Conservation (phyloP, 2,888 invertebrate species). For the Orthonychiurus folsomi region DNA sequence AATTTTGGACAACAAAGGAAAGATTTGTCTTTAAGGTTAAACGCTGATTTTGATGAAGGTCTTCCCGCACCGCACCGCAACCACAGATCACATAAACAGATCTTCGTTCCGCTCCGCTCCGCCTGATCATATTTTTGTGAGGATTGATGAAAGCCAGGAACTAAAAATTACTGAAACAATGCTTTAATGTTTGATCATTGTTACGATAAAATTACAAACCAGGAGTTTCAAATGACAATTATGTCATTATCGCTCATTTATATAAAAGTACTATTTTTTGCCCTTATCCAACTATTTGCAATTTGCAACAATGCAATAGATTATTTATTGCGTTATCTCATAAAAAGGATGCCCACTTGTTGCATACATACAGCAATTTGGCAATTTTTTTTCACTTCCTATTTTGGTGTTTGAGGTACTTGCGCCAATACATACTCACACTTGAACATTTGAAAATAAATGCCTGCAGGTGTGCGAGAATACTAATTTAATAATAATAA, state of each 20-base stretch:
- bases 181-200: background rate
- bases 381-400: too few species aligned
- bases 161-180: background rate
- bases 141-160: background rate
- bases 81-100: background rate
- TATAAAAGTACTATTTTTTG: background rate
- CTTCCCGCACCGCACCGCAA: background rate
- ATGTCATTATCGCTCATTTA: background rate
- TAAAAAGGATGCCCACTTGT: too few species aligned
- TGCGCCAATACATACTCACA: too few species aligned
- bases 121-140: too few species aligned
- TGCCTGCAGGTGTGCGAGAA: too few species aligned
- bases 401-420: too few species aligned
- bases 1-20: background rate
- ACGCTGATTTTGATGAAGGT: background rate
- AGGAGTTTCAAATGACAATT: background rate
- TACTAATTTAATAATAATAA: too few species aligned
- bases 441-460: too few species aligned
- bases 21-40: background rate
- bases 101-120: background rate
- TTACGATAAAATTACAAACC: background rate
- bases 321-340: too few species aligned
- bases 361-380: too few species aligned
- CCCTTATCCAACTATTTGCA: too few species aligned
- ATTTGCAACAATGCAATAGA: too few species aligned